These are phyloP conservation scores for Drosophila rellima DNA, from an alignment of 2,888 invertebrate species.

Conservation along the genomic window DNA sequence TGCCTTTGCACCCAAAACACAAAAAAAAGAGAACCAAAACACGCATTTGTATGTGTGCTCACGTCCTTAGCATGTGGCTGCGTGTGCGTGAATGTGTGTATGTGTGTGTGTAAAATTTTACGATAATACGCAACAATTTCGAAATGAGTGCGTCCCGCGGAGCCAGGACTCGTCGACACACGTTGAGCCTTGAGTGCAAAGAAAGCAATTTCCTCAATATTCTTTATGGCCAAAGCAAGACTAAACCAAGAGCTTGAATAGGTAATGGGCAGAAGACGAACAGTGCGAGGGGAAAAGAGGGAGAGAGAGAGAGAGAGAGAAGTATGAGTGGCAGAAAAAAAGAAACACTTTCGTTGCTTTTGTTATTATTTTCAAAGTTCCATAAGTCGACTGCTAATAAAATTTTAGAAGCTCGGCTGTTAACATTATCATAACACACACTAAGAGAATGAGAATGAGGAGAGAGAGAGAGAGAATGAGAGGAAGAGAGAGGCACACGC, in stretches of 20 bases:
- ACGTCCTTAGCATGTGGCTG: constrained; percentile 51
- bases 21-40: neutral
- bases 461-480: neutral
- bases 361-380: constrained; percentile 76
- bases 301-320: constrained; percentile 1
- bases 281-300: neutral
- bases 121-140: constrained; percentile 78
- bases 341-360: constrained; percentile 55
- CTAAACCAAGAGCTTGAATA: constrained; percentile 14
- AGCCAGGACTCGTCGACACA: constrained; percentile 36
- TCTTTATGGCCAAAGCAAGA: constrained; percentile 58
- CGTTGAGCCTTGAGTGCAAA: constrained; percentile 67
- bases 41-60: constrained; percentile 62
- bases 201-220: constrained; percentile 78
- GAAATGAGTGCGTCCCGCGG: constrained; percentile 68
- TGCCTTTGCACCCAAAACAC: constrained; percentile 21
- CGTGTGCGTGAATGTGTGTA: constrained; percentile 10
- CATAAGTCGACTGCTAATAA: constrained; percentile 72
- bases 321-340: constrained; percentile 6
- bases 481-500: constrained; percentile 3
- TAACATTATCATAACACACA: constrained; percentile 76
- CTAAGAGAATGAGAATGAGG: constrained; percentile 9
- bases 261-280: neutral
- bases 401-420: constrained; percentile 76
- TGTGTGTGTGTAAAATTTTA: constrained; percentile 71